Base-by-base conservation (phyloP, 2,113 vertebrate genomes). In the Gyps fulvus region DNA sequence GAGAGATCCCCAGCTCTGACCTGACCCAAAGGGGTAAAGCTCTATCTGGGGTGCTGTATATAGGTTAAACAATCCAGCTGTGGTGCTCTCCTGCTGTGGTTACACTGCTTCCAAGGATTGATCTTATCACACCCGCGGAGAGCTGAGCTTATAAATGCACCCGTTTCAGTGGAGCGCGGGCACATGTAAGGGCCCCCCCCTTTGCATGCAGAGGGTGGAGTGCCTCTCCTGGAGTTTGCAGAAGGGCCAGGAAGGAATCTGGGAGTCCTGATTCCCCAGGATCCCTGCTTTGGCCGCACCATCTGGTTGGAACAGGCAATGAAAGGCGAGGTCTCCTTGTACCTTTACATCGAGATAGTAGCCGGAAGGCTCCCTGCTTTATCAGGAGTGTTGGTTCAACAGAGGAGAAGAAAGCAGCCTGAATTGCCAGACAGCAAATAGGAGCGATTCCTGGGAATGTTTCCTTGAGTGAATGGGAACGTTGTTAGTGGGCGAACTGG, bases 401-500 rank as follows among this genome's bases (percentile, higher is more conserved):
- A 80, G 66, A 80, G 87, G 65, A 67, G 62, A 36, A 66, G 52
- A 14, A 1, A 10, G 2, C 74, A 82, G 80, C 71, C 92, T 70
- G 79, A 40, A 7, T 19, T 80, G 67, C 62, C 79, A 91, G 92
- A 17, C 42, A n/a, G 93, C 71, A 88, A 65, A 20, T 1, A 32
- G 66, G 59, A 92, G 73, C 14, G 10, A 42, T 42, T 49, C 83
- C 95, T 97, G 96, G 95, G 96, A 96, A 87, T 22, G 65, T 59
- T 62, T 54, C 81, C 79, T 42, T 38, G 21, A 32, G n/a, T 38
- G 67, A 81, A 76, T 83, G 91, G 89, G 92, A 83, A 45, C 3
- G 7, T 54, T 94, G 90, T 91, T 84, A 74, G 90, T 63, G 69
- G 79, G 91, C 61, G 70, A 72, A 58, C 94, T 91, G 92, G 76